phyloP scores from a whole-genome alignment of 2,113 vertebrate genomes.

The Silurus meridionalis region DNA sequence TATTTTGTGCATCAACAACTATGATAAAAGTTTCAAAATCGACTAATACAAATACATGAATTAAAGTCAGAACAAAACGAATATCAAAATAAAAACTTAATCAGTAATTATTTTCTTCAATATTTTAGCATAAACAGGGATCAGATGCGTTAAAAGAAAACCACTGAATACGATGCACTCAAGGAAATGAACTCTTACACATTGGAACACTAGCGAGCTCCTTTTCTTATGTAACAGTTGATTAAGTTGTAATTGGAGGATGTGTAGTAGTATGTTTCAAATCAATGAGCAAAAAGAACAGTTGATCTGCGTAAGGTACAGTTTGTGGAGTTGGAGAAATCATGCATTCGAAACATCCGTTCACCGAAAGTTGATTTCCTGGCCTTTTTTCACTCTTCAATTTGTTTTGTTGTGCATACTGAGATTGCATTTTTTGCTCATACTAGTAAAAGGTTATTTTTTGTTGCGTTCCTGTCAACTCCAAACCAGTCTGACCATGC shows the following conservation, averaged over 20 bases:
- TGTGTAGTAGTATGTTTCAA: not conserved
- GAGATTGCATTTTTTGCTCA: too few relatives aligned
- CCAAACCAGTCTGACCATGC: too few relatives aligned
- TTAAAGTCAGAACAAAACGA: not conserved
- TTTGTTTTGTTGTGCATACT: too few relatives aligned
- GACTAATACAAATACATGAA: not conserved
- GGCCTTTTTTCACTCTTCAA: too few relatives aligned
- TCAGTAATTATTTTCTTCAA: too few relatives aligned
- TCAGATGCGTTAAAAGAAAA: too few relatives aligned
- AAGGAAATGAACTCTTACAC: too few relatives aligned
- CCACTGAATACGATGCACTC: too few relatives aligned
- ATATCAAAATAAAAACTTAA: not conserved
- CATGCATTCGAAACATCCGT: not conserved
- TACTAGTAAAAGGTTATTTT: too few relatives aligned
- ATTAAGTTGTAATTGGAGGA: not conserved
- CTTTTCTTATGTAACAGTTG: not conserved
- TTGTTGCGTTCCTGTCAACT: too few relatives aligned
- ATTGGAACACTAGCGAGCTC: not conserved
- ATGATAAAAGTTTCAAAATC: not conserved
- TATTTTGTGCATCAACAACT: not conserved
- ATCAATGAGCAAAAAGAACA: not conserved
- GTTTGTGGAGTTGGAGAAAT: not conserved
- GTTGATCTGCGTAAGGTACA: not conserved
- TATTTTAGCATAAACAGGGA: too few relatives aligned
- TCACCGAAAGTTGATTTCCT: not conserved